Evolutionary conservation across 2,113 vertebrate species (phyloP).

Genomic region (Eubucco bourcierii): DNA sequence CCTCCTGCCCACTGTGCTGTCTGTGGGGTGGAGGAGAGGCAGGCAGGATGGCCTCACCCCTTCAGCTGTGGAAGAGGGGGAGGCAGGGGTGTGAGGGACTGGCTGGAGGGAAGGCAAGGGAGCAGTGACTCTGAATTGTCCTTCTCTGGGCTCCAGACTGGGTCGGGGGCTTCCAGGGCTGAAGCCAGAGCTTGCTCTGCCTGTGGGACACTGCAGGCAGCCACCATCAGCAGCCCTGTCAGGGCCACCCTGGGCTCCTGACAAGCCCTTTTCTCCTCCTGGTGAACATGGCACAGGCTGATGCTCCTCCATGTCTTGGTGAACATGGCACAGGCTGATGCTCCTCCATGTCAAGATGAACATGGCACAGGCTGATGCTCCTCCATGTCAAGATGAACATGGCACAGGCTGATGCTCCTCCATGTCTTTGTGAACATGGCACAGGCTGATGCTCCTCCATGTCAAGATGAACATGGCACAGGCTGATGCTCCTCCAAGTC

Average conservation of each 20-base stretch:
- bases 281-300: too few species aligned
- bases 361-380: too few species aligned
- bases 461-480: too few species aligned
- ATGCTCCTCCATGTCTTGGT: not conserved
- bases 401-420: too few species aligned
- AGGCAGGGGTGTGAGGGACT: accelerated
- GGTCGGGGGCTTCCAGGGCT: not conserved
- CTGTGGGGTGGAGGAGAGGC: not conserved
- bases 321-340: too few species aligned
- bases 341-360: too few species aligned
- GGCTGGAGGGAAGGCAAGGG: not conserved
- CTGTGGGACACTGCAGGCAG: not conserved
- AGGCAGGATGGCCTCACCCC: accelerated
- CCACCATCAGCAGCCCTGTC: not conserved
- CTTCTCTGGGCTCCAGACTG: not conserved
- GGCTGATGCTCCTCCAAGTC: not conserved
- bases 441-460: not conserved
- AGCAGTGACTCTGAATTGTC: not conserved
- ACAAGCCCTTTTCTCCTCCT: not conserved
- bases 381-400: too few species aligned
- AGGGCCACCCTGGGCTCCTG: not conserved
- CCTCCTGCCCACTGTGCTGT: not conserved
- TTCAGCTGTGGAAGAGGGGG: accelerated
- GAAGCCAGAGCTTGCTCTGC: not conserved
- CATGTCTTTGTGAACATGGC: not conserved